Evolutionary conservation across 2,797 vertebrate genomes (phyloP).

Genomic region (Phyllotis vaccarum): DNA sequence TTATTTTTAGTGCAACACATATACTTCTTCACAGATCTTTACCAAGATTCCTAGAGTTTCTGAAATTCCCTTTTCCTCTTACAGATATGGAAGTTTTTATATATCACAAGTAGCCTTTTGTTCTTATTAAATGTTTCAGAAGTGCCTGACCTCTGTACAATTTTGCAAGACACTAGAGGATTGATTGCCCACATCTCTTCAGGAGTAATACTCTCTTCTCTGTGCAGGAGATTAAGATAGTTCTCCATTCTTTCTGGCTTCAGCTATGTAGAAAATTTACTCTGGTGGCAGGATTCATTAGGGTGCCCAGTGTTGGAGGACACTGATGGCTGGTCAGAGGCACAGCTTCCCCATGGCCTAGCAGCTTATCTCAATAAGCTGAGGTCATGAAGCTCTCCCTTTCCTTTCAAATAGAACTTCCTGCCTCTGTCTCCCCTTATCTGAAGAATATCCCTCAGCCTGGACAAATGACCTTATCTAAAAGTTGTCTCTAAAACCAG

Average conservation of each 20-base stretch:
- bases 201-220: not conserved
- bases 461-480: not conserved
- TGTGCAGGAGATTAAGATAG: rapidly evolving
- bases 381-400: not conserved
- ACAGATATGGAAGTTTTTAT: not conserved
- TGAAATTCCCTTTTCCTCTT: not conserved
- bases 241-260: not conserved
- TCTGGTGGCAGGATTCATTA: not conserved
- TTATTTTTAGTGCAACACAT: not conserved
- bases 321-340: not conserved
- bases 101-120: not conserved
- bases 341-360: not conserved
- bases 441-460: not conserved
- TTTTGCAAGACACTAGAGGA: not conserved
- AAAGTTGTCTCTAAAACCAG: not conserved
- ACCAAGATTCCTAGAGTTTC: not conserved
- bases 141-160: not conserved
- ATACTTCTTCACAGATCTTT: not conserved
- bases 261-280: not conserved
- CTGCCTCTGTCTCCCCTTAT: not conserved
- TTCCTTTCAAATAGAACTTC: not conserved
- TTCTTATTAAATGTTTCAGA: not conserved
- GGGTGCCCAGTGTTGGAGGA: not conserved
- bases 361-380: not conserved
- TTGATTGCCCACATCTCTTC: not conserved